Conservation (phyloP, 2,888 invertebrate genomes). For the Nymphalis c-album region DNA sequence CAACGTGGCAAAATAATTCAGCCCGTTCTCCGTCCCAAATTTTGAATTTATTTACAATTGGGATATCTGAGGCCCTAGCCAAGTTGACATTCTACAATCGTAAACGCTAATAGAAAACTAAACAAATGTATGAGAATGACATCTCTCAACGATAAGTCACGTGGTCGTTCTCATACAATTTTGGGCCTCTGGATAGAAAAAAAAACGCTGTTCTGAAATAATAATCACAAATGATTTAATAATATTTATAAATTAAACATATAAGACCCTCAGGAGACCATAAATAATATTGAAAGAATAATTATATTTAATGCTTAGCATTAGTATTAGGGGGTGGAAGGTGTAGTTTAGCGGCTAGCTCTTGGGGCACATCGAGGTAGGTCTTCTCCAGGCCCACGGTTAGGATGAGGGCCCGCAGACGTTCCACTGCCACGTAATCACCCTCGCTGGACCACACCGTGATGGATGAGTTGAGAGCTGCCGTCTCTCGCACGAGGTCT, state of each 20-base stretch:
- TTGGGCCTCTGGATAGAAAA: neutral
- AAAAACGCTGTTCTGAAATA: neutral
- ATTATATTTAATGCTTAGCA: slow-evolving; percentile 56
- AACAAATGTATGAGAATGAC: no score
- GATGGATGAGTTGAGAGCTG: slow-evolving; percentile 82
- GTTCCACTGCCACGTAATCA: slow-evolving; percentile 85
- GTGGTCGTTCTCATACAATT: no score
- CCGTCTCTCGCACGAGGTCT: slow-evolving; percentile 79
- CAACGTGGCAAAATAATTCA: no score
- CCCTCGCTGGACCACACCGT: slow-evolving; percentile 89
- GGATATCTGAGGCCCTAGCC: no score
- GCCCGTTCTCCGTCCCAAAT: no score
- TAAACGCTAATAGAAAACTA: no score
- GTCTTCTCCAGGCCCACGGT: slow-evolving; percentile 85
- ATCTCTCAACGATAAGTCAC: no score
- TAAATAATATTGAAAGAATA: slow-evolving; percentile 18
- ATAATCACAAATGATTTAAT: slow-evolving; percentile 4
- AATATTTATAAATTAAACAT: slow-evolving; percentile 8
- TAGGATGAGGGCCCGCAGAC: slow-evolving; percentile 84
- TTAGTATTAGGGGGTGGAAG: slow-evolving; percentile 62
- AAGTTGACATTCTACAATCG: no score
- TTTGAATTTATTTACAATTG: no score
- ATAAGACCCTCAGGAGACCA: neutral
- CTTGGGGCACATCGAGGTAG: slow-evolving; percentile 89
- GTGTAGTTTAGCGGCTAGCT: slow-evolving; percentile 76